Evolutionary conservation across 2,113 vertebrate genomes (phyloP).

Genomic region (Phylloscopus trochilus): DNA sequence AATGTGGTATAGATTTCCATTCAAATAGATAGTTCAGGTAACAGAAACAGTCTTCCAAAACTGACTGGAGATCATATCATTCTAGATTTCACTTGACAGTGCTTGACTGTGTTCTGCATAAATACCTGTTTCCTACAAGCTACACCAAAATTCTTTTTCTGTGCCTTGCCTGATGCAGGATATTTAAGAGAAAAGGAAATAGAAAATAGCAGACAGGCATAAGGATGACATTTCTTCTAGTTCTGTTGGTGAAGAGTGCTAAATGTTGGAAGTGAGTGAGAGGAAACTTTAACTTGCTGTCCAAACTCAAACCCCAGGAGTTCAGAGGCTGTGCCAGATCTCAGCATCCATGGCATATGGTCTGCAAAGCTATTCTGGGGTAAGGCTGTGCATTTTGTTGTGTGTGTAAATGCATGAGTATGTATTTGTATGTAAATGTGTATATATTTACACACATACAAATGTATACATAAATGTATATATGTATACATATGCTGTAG

Average conservation of each 20-base stretch:
- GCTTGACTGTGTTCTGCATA: neutral
- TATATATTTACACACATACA: neutral
- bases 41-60: neutral
- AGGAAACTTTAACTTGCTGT: neutral
- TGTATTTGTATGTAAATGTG: neutral
- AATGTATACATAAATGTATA: neutral
- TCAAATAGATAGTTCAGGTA: neutral
- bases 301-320: neutral
- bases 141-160: neutral
- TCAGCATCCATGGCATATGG: neutral
- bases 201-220: neutral
- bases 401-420: neutral
- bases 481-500: rapidly evolving
- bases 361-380: neutral
- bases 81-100: neutral
- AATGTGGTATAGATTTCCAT: neutral
- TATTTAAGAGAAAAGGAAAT: neutral
- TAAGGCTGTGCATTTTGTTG: neutral
- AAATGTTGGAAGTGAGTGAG: neutral
- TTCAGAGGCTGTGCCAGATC: neutral
- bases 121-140: neutral
- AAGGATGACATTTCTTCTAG: neutral
- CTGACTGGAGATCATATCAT: neutral
- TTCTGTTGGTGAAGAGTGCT: neutral
- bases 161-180: neutral